These are phyloP conservation scores for Drosophila nigritarsus DNA, from an alignment of 2,888 invertebrate genomes.

Conservation along the genomic window DNA sequence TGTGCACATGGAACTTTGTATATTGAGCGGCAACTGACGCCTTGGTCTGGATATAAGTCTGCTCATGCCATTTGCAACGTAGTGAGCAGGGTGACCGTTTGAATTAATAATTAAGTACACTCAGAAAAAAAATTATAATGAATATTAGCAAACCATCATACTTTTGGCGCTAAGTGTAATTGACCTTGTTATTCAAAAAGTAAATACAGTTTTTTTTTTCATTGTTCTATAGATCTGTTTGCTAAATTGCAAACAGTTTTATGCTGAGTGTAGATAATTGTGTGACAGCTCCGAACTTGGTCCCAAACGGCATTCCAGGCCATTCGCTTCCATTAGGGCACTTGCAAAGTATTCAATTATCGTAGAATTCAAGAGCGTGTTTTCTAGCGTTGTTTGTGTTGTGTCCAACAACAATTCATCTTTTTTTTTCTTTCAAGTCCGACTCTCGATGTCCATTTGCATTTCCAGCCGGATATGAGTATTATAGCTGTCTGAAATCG, in stretches of 20 bases:
- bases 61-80: slow-evolving; percentile 27
- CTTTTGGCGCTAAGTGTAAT: neutral
- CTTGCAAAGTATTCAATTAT: slow-evolving; percentile 56
- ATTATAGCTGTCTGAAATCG: slow-evolving; percentile 29
- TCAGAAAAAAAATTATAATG: neutral
- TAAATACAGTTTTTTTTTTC: neutral
- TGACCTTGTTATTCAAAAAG: neutral
- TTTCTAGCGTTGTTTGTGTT: slow-evolving; percentile 3
- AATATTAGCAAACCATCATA: neutral
- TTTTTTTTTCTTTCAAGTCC: slow-evolving; percentile 22
- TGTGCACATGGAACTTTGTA: slow-evolving; percentile 1
- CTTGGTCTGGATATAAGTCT: slow-evolving; percentile 13
- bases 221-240: neutral
- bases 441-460: slow-evolving; percentile 33
- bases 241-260: neutral
- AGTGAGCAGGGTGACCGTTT: slow-evolving; percentile 19
- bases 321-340: slow-evolving; percentile 41
- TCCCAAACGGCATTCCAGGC: slow-evolving; percentile 51
- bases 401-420: slow-evolving; percentile 28
- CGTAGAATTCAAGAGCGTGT: slow-evolving; percentile 25
- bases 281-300: slow-evolving; percentile 41
- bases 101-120: slow-evolving; percentile 62
- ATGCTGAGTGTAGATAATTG: slow-evolving; percentile 32
- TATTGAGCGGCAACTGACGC: slow-evolving; percentile 15
- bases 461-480: slow-evolving; percentile 48